These are phyloP conservation scores for Melieria picta DNA, from an alignment of 2,888 invertebrate species.

Conservation along the genomic window DNA sequence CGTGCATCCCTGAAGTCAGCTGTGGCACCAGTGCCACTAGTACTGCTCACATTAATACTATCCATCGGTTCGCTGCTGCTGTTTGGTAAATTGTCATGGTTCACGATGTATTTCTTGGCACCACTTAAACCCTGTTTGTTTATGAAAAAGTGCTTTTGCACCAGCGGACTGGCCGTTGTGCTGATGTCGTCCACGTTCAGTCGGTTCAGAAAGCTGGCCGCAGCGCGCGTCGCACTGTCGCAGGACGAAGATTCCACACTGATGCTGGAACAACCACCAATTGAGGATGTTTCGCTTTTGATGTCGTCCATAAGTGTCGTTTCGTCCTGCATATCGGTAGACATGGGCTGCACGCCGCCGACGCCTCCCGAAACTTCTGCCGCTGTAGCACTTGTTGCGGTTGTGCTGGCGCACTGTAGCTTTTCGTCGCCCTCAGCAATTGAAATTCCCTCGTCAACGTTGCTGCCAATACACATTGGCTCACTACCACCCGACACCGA, in stretches of 20 bases:
- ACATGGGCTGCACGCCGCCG: constrained; percentile 37
- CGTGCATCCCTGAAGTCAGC: not conserved
- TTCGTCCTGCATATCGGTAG: constrained; percentile 57
- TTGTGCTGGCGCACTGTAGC: constrained; percentile 48
- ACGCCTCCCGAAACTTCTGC: not conserved
- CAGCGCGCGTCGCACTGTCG: constrained; percentile 46
- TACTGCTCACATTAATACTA: constrained; percentile 28
- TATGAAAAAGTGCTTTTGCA: constrained; percentile 56
- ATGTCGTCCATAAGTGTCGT: constrained; percentile 62
- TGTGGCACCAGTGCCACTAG: not conserved
- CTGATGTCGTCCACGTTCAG: constrained; percentile 41
- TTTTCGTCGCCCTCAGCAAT: constrained; percentile 55
- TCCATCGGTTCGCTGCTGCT: constrained; percentile 20
- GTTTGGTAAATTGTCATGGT: constrained; percentile 51
- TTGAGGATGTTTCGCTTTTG: constrained; percentile 60
- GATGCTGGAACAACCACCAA: constrained; percentile 59
- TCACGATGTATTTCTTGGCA: constrained; percentile 56
- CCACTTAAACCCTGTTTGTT: constrained; percentile 57
- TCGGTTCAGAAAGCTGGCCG: constrained; percentile 46
- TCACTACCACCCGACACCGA: constrained; percentile 55
- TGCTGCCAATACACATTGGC: constrained; percentile 50
- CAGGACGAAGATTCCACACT: constrained; percentile 55
- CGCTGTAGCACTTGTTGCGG: constrained; percentile 21
- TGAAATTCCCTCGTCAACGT: constrained; percentile 59
- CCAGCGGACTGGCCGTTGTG: constrained; percentile 20